Evolutionary conservation across 2,888 invertebrate genomes (phyloP).

Genomic region (Perizoma flavofasciatum): DNA sequence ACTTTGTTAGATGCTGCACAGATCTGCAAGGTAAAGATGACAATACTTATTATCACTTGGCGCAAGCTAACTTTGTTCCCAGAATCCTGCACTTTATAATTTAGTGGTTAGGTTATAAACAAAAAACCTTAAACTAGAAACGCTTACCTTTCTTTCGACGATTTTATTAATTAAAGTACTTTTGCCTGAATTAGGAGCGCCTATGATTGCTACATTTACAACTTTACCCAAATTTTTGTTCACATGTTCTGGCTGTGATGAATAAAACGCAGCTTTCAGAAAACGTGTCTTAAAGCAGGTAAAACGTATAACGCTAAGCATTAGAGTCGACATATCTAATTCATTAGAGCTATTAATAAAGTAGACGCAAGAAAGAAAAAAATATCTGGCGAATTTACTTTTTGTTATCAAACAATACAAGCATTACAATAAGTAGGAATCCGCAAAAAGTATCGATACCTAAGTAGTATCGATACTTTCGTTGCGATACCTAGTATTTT

Average conservation of each 20-base stretch:
- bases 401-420: no score
- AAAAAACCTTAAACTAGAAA: constrained; percentile 1
- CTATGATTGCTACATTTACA: constrained; percentile 93
- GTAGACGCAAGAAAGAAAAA: no score
- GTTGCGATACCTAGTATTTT: no score
- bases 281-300: constrained; percentile 41
- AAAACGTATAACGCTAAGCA: constrained; percentile 40
- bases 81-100: no score
- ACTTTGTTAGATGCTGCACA: constrained; percentile 96
- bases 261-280: constrained; percentile 55
- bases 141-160: constrained; percentile 88
- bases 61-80: no score
- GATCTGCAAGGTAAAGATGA: constrained; percentile 82
- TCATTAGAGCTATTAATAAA: not conserved
- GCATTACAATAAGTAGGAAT: no score
- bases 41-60: no score
- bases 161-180: constrained; percentile 96
- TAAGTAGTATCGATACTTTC: no score
- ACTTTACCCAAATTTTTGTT: constrained; percentile 61
- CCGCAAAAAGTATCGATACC: no score
- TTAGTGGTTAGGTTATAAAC: not conserved
- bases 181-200: constrained; percentile 97
- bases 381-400: no score
- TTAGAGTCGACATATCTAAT: constrained; percentile 42
- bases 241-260: constrained; percentile 62